Conservation (phyloP, 2,888 invertebrate species). For the Blastobasis adustella region DNA sequence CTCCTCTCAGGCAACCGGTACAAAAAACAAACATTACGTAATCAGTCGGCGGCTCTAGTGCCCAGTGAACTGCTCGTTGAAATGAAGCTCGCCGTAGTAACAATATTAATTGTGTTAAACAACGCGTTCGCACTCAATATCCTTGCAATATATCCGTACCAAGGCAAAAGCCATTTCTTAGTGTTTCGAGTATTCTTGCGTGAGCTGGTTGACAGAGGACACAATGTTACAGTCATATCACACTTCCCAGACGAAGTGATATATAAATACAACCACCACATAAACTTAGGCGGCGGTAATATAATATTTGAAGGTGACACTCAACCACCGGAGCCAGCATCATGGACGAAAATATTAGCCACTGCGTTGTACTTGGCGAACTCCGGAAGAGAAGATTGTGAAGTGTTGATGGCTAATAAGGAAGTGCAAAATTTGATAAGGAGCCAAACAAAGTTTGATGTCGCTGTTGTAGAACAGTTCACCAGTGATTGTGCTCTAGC, state of each 20-base stretch:
- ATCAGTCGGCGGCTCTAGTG: too few relatives aligned
- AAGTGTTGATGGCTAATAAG: conserved; percentile 40
- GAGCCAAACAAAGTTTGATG: conserved; percentile 74
- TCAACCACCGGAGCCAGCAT: conserved; percentile 30
- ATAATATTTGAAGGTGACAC: conserved; percentile 31
- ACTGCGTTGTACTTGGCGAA: conserved; percentile 17
- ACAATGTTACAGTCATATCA: conserved; percentile 80
- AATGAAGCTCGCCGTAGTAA: not conserved
- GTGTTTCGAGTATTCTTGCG: conserved; percentile 76
- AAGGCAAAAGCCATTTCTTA: conserved; percentile 81
- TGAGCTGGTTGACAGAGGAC: conserved; percentile 76
- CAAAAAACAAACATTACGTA: too few relatives aligned
- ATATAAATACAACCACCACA: conserved; percentile 73
- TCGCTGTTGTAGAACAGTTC: conserved; percentile 81
- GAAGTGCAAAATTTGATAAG: conserved; percentile 51
- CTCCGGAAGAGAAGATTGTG: conserved; percentile 47
- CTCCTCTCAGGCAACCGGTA: too few relatives aligned
- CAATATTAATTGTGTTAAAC: conserved; percentile 21
- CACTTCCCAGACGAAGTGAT: conserved; percentile 73
- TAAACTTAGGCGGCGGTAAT: conserved; percentile 56
- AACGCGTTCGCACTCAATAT: conserved; percentile 52
- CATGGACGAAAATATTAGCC: conserved; percentile 13
- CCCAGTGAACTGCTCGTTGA: too few relatives aligned
- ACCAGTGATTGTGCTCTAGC: conserved; percentile 82
- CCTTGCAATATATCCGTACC: conserved; percentile 78